phyloP scores from a whole-genome alignment of 2,113 vertebrate genomes.

The Tor tambroides region DNA sequence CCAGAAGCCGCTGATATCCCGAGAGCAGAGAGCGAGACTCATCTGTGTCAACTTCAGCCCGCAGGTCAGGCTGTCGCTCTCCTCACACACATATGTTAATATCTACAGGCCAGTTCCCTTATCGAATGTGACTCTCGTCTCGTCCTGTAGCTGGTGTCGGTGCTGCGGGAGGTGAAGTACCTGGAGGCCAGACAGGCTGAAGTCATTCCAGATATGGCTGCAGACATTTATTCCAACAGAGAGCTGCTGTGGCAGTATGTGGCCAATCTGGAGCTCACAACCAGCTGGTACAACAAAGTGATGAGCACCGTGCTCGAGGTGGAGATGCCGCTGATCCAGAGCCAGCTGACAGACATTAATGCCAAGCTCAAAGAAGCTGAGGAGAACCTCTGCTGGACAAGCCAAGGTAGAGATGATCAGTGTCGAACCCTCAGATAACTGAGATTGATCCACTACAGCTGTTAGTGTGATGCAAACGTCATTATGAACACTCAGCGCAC shows the following conservation, averaged over 20 bases:
- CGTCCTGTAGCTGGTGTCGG: constrained; percentile 80
- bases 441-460: neutral
- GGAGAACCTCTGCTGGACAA: constrained; percentile 86
- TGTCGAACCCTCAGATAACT: neutral
- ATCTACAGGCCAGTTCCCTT: neutral
- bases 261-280: constrained; percentile 83
- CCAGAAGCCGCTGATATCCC: constrained; percentile 77
- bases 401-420: constrained; percentile 74
- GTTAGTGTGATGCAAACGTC: no score
- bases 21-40: constrained; percentile 76
- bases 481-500: no score
- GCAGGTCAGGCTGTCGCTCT: constrained; percentile 76
- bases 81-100: neutral
- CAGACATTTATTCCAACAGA: constrained; percentile 81
- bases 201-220: constrained; percentile 78
- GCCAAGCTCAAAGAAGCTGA: constrained; percentile 79
- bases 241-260: constrained; percentile 83
- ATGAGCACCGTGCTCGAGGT: constrained; percentile 81
- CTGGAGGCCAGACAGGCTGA: constrained; percentile 69
- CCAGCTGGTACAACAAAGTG: constrained; percentile 88
- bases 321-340: constrained; percentile 85
- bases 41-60: constrained; percentile 89
- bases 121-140: neutral
- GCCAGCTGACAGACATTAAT: constrained; percentile 81
- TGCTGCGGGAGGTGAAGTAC: constrained; percentile 90